A percentile compares a stretch with the other conserved stretches of the same genome.
Evolutionary conservation across 2,113 vertebrate genomes (phyloP).

Genomic region (Ranitomeya imitator): DNA sequence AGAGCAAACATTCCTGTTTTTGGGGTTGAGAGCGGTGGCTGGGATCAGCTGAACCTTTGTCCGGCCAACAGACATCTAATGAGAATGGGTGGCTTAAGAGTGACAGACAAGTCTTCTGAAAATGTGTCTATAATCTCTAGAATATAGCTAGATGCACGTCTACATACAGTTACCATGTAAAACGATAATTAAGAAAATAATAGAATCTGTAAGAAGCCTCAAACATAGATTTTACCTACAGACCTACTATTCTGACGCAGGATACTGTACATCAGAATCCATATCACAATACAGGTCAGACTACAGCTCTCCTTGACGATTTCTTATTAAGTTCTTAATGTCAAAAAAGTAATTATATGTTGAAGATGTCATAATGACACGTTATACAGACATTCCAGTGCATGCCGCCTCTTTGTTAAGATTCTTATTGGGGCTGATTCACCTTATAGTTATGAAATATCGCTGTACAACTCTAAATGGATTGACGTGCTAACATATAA

Average conservation of each 20-base stretch:
- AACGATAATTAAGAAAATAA: no score
- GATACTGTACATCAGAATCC: neutral
- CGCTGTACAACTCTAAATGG: neutral
- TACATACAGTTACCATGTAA: no score
- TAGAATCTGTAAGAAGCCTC: no score
- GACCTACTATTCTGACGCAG: neutral
- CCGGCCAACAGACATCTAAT: no score
- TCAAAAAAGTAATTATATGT: neutral
- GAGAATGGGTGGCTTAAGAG: no score
- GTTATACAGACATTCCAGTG: neutral
- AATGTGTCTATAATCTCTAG: no score
- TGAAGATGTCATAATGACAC: slow-evolving; percentile 1
- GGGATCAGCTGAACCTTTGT: no score
- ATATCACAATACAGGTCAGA: neutral
- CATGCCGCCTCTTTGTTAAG: neutral
- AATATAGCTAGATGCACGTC: no score
- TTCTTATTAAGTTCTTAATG: neutral
- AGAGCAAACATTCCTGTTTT: no score
- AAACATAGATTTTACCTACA: neutral
- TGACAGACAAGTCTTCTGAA: no score
- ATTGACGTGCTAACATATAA: neutral
- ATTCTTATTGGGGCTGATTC: neutral
- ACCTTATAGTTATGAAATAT: neutral
- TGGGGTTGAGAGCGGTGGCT: no score
- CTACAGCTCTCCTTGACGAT: neutral